Conservation (phyloP, 2,888 invertebrate species). For the Diabrotica balteata region DNA sequence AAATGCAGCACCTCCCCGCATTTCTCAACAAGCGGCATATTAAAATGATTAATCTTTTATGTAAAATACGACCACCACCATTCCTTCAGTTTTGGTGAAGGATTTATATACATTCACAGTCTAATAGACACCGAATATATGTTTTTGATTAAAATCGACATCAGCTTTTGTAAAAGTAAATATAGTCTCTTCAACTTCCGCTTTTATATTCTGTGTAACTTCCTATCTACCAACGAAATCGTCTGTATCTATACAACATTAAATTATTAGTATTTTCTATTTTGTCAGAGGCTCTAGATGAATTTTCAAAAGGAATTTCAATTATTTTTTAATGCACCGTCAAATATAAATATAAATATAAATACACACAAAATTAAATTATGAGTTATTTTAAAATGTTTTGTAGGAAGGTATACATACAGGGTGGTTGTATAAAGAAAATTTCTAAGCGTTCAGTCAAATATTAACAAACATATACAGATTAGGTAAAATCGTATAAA, state of each 20-base stretch:
- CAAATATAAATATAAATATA: conserved; percentile 1
- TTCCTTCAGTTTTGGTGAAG: background rate
- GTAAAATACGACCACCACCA: background rate
- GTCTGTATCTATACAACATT: conserved; percentile 6
- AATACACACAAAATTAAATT: conserved; percentile 1
- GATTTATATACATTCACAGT: background rate
- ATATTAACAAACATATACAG: no score
- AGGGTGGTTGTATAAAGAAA: background rate
- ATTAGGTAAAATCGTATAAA: no score
- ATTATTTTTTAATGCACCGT: conserved; percentile 13
- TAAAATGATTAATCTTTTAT: conserved; percentile 12
- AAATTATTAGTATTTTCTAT: conserved; percentile 8
- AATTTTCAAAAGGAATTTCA: conserved; percentile 8
- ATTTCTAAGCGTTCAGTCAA: no score
- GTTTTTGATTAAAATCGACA: background rate
- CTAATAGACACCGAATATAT: background rate
- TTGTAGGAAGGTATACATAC: background rate
- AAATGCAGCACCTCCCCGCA: conserved; percentile 8
- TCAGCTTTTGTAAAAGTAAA: background rate
- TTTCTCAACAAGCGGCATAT: background rate
- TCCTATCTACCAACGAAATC: conserved; percentile 4
- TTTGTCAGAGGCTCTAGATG: conserved; percentile 8
- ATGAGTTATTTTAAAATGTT: conserved; percentile 4
- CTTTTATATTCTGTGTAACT: background rate
- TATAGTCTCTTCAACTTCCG: no score